Percentiles rank a stretch among this genome's conserved stretches.
Evolutionary conservation across 1,140 invertebrate genomes (phyloP).

Genomic region (Calycopis cecrops): DNA sequence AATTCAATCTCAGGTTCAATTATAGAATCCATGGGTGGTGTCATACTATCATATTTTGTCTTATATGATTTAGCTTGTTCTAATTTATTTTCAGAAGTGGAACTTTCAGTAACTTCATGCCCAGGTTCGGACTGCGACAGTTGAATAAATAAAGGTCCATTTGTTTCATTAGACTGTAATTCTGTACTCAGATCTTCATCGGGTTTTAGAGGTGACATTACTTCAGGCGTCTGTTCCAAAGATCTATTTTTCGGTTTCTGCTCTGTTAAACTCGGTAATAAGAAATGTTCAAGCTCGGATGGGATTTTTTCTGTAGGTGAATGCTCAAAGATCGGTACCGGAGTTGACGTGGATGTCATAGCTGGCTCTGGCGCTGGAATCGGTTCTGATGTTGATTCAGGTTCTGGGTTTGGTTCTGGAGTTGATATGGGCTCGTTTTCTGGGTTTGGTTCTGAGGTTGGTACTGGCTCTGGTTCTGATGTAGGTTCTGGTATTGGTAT

Average conservation of each 20-base stretch:
- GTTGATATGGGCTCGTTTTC: slow-evolving; percentile 27
- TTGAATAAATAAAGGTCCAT: slow-evolving; percentile 19
- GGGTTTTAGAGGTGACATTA: too few species aligned
- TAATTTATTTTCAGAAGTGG: too few species aligned
- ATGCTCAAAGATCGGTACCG: slow-evolving; percentile 2
- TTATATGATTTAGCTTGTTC: too few species aligned
- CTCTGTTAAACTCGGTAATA: too few species aligned
- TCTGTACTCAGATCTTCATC: too few species aligned
- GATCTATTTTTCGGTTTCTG: too few species aligned
- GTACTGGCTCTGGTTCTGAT: slow-evolving; percentile 36
- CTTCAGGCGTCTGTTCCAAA: too few species aligned
- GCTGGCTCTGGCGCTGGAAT: too few species aligned
- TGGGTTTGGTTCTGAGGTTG: slow-evolving; percentile 32
- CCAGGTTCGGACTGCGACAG: too few species aligned
- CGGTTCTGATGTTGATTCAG: slow-evolving; percentile 22
- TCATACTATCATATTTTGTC: too few species aligned
- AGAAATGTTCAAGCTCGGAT: slow-evolving; percentile 27
- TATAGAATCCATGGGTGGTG: too few species aligned
- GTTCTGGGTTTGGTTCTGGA: slow-evolving; percentile 27
- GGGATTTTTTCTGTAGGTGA: slow-evolving; percentile 29
- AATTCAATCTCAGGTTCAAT: slow-evolving; percentile 37
- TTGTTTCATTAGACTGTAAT: neutral
- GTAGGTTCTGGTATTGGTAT: slow-evolving; percentile 34
- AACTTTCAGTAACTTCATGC: too few species aligned
- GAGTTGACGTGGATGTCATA: neutral